Percentiles rank a stretch among this genome's conserved stretches.
Evolutionary conservation across 2,888 invertebrate genomes (phyloP).

Genomic region (Lepidonotus clava): DNA sequence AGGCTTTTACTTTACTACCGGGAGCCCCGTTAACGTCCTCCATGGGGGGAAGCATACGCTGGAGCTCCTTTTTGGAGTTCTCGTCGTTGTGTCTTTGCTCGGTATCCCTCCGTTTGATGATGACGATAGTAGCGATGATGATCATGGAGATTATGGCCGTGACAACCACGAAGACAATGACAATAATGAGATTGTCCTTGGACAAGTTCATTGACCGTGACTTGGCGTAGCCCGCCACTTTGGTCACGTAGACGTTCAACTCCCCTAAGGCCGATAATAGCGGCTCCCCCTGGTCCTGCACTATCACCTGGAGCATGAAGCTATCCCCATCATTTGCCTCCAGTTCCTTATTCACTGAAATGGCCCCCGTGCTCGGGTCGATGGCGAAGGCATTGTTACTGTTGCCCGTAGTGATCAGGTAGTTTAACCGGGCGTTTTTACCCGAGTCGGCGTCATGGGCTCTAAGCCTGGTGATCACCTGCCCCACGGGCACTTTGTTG

Average conservation of each 20-base stretch:
- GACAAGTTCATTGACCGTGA: slow-evolving; percentile 44
- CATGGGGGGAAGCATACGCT: slow-evolving; percentile 47
- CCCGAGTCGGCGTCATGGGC: slow-evolving; percentile 62
- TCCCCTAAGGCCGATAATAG: slow-evolving; percentile 51
- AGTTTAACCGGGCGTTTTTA: slow-evolving; percentile 58
- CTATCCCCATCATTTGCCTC: slow-evolving; percentile 36
- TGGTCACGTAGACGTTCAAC: slow-evolving; percentile 62
- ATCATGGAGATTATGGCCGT: slow-evolving; percentile 61
- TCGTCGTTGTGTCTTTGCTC: slow-evolving; percentile 43
- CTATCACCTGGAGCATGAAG: slow-evolving; percentile 55
- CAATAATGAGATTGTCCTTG: slow-evolving; percentile 59
- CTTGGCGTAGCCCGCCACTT: slow-evolving; percentile 34
- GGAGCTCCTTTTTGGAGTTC: slow-evolving; percentile 55
- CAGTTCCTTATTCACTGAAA: slow-evolving; percentile 55
- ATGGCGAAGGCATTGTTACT: slow-evolving; percentile 57
- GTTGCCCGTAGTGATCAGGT: slow-evolving; percentile 59
- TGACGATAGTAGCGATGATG: slow-evolving; percentile 61
- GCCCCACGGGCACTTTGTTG: slow-evolving; percentile 55
- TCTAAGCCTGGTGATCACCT: slow-evolving; percentile 56
- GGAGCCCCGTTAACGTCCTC: slow-evolving; percentile 39
- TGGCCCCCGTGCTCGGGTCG: slow-evolving; percentile 55
- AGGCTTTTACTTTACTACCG: slow-evolving; percentile 26
- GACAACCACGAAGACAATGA: slow-evolving; percentile 62
- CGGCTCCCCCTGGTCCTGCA: slow-evolving; percentile 60
- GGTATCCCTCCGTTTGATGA: slow-evolving; percentile 60